These are phyloP conservation scores for Formica aserva DNA, from an alignment of 2,888 invertebrate species.

Conservation along the genomic window DNA sequence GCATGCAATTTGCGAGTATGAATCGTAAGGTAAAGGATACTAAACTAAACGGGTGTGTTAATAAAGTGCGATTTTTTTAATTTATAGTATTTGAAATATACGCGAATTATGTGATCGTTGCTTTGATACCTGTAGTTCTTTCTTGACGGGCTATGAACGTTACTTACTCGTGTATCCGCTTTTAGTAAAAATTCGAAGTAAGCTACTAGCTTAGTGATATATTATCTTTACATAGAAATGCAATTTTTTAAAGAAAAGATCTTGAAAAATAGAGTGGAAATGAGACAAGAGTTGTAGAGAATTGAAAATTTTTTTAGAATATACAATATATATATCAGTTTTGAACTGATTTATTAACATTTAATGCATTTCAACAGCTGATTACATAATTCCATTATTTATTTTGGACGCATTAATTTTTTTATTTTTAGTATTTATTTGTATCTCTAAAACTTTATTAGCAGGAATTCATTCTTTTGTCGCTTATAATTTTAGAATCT, in stretches of 20 bases:
- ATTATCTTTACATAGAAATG: constrained; percentile 1
- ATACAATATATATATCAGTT: not conserved
- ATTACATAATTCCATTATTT: not conserved
- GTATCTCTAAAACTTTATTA: constrained; percentile 3
- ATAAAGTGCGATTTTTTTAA: constrained; percentile 10
- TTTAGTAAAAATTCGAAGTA: constrained; percentile 7
- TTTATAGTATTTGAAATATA: constrained; percentile 32
- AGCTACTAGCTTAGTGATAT: not conserved
- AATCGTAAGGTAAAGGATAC: constrained; percentile 37
- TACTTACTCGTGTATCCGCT: not conserved
- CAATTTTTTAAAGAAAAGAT: not conserved
- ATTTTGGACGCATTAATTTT: not conserved
- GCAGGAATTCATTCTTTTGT: constrained; percentile 4
- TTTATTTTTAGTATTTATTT: not conserved
- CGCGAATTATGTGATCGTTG: constrained; percentile 15
- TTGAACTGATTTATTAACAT: not conserved
- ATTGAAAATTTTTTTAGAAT: not conserved
- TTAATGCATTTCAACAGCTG: not conserved
- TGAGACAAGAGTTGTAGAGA: not conserved
- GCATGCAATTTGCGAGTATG: constrained; percentile 45
- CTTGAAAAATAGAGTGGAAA: constrained; percentile 23
- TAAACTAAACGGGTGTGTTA: constrained; percentile 11
- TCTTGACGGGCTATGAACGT: not conserved
- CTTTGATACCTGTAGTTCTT: constrained; percentile 9
- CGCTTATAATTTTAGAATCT: not conserved